phyloP scores from a whole-genome alignment of 2,797 vertebrate species.

The Alectoris magna region DNA sequence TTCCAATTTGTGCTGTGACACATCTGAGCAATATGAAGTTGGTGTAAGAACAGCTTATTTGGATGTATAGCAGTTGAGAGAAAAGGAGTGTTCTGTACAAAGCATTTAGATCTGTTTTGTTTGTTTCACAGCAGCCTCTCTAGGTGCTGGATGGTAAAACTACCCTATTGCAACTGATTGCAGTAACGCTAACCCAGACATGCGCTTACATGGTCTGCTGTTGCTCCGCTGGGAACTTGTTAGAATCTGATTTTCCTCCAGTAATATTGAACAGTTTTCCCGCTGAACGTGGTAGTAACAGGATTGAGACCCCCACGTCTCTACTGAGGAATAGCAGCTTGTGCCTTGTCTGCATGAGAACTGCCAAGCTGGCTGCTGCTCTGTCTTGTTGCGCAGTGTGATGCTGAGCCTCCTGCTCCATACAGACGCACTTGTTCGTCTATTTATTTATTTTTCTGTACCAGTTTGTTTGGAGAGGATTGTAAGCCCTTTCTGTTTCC shows the following conservation, averaged over 20 bases:
- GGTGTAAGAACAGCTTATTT: neutral
- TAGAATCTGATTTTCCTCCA: neutral
- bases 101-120: neutral
- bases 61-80: neutral
- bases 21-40: slow-evolving; percentile 6
- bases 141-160: neutral
- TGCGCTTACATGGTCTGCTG: neutral
- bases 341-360: neutral
- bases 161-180: neutral
- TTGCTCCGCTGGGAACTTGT: neutral
- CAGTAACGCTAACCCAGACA: neutral
- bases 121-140: neutral
- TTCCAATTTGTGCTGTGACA: slow-evolving; percentile 44
- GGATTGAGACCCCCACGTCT: neutral
- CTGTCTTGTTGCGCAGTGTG: neutral
- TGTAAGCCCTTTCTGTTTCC: neutral
- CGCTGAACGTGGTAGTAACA: neutral
- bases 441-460: no score
- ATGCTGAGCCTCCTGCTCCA: neutral
- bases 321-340: neutral
- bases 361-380: neutral
- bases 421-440: neutral
- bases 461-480: neutral
- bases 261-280: neutral
- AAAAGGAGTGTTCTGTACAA: neutral